Base-by-base conservation (phyloP, 1,140 invertebrate genomes). In the Drosophila orosa region DNA sequence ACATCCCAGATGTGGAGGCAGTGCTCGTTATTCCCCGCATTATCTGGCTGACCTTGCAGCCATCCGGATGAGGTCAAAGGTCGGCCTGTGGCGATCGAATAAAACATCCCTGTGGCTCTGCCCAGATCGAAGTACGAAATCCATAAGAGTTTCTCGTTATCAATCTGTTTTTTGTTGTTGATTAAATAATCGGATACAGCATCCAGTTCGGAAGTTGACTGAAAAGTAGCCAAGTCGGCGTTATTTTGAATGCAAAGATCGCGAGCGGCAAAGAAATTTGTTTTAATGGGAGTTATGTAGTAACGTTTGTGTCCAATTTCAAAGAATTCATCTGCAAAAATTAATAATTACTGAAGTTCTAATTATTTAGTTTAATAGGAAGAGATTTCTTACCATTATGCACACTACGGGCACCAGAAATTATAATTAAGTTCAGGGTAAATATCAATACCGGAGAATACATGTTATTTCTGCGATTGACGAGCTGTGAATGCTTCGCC, bases 51-150 rank as follows among this genome's bases (percentile, higher is more conserved):
- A 19, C 25, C 47, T 2, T 3, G n/a, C 47, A 29, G 25, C 25
- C 47, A 50, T 4, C 47, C 47, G 9, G 45, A 48, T 9, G 24
- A 25, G 12, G 24, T 47, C 44, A 47, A 25, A 9, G 44, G 24
- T 4, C 44, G 8, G 44, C 44, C 44, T 1, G 22, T 47, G 44
- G 44, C 44, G 4, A 47, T 50, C n/a, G 47, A 50, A 31, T 50
- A 31, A 31, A 50, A 29, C 47, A 50, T 31, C 0, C 47, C 10
- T 0, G 27, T 19, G 17, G 47, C 25, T 31, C 27, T 50, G 47
- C 27, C 47, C 17, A 31, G 19, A 31, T 50, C 27, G n/a, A 50
- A 50, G 9, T 50, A 50, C 12, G 47, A 50, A 50, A 4, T 50
- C 25, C n/a, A 31, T 19, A 31, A 50, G 7, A 29, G n/a, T 5